Conservation (phyloP, 2,113 vertebrate genomes). For the Octodon degus region DNA sequence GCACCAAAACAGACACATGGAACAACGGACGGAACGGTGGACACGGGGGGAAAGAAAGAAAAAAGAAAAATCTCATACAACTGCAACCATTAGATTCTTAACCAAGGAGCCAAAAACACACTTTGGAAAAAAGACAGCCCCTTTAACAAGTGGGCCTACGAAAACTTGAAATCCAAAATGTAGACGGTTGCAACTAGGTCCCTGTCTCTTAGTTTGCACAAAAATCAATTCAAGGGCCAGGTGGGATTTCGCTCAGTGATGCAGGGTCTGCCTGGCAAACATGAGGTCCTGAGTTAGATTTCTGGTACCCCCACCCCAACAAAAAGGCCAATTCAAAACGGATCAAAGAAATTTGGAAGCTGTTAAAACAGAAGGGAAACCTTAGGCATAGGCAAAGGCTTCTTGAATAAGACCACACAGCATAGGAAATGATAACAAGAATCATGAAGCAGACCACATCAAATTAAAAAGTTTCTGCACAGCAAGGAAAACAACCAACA, state of each 20-base stretch:
- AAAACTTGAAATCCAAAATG: neutral
- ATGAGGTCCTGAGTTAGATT: too few species aligned
- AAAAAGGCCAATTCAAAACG: neutral
- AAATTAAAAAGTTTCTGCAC: neutral
- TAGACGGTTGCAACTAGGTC: neutral
- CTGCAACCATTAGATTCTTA: neutral
- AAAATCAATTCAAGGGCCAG: neutral
- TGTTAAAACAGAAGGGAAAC: neutral
- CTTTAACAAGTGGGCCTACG: neutral
- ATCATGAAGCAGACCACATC: neutral
- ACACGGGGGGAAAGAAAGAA: neutral
- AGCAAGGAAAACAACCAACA: neutral
- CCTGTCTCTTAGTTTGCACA: neutral
- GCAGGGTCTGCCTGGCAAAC: too few species aligned
- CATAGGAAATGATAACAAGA: neutral
- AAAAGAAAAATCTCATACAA: neutral
- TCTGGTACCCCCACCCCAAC: too few species aligned
- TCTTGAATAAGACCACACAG: neutral
- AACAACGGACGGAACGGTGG: neutral
- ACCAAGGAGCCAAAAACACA: neutral
- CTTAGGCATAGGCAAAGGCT: neutral
- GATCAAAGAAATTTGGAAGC: neutral
- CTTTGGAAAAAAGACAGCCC: neutral
- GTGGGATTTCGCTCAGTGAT: too few species aligned
- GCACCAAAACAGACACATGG: neutral